phyloP scores from a whole-genome alignment of 1,140 invertebrate species.

The Drosophila dunni region DNA sequence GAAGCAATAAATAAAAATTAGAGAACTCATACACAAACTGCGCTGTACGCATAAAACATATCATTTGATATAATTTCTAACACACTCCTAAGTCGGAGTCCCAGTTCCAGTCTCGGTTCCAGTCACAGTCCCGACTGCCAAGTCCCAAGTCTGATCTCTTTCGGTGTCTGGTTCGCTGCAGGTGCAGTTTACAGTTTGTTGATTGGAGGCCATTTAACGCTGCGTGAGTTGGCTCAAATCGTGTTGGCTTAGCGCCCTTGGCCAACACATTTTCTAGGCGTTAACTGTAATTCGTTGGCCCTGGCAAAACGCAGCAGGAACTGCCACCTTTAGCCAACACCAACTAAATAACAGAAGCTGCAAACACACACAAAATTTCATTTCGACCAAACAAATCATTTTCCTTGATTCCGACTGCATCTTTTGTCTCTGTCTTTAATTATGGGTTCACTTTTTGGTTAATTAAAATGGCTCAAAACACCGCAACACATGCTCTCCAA shows the following conservation, averaged over 20 bases:
- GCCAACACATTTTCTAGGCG: constrained; percentile 70
- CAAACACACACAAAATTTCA: constrained; percentile 10
- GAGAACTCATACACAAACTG: constrained; percentile 53
- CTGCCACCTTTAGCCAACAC: constrained; percentile 60
- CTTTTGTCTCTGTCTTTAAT: constrained; percentile 48
- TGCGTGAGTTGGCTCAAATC: constrained; percentile 64
- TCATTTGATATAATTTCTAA: constrained; percentile 81
- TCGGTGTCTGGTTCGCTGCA: constrained; percentile 45
- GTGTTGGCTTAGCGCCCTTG: constrained; percentile 46
- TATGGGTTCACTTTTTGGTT: constrained; percentile 74
- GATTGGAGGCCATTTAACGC: constrained; percentile 78
- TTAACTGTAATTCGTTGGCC: constrained; percentile 68
- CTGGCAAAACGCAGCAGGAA: constrained; percentile 71
- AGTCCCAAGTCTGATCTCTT: constrained; percentile 10
- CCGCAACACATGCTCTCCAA: constrained; percentile 39
- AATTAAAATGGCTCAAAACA: constrained; percentile 70
- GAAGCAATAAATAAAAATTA: constrained; percentile 80
- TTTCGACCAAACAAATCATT: constrained; percentile 52
- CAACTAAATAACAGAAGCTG: constrained; percentile 32
- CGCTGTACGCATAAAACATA: constrained; percentile 54
- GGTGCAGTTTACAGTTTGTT: constrained; percentile 58
- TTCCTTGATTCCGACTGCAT: constrained; percentile 6
- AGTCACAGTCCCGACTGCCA: constrained; percentile 1
- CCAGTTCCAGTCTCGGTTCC: not conserved
- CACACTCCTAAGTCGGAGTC: constrained; percentile 25